Percentiles rank a stretch among this genome's conserved stretches.
Conservation (phyloP, 2,888 invertebrate species). For the Heteropelma amictum region DNA sequence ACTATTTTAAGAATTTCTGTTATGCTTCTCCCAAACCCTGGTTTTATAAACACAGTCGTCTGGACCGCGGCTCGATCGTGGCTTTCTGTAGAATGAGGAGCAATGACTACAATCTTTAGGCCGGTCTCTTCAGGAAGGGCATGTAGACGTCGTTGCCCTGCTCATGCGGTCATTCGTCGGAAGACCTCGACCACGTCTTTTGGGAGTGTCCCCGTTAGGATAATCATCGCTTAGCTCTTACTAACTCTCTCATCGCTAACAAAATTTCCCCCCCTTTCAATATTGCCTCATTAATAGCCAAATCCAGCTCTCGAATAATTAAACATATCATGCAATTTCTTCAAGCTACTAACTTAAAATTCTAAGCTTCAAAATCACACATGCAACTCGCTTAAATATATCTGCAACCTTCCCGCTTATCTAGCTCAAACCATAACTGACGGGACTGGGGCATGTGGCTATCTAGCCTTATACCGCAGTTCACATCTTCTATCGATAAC, state of each 20-base stretch:
- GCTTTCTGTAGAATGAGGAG: conserved; percentile 4
- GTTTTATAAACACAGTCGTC: neutral
- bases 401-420: too few relatives aligned
- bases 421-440: too few relatives aligned
- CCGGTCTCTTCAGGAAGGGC: neutral
- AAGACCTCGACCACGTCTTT: too few relatives aligned
- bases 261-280: conserved; percentile 1
- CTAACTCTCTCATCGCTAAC: neutral
- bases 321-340: too few relatives aligned
- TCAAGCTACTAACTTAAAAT: too few relatives aligned
- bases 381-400: too few relatives aligned
- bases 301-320: too few relatives aligned
- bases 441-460: too few relatives aligned
- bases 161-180: neutral
- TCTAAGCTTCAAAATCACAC: too few relatives aligned
- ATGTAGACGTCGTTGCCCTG: neutral
- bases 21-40: neutral
- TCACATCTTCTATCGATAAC: too few relatives aligned
- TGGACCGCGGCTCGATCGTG: conserved; percentile 3
- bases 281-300: conserved; percentile 1
- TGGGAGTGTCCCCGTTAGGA: neutral
- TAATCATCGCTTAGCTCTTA: neutral
- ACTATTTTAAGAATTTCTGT: neutral
- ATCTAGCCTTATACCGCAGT: too few relatives aligned
- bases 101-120: conserved; percentile 2